phyloP scores from a whole-genome alignment of 1,140 invertebrate species.

The Cydia strobilella region DNA sequence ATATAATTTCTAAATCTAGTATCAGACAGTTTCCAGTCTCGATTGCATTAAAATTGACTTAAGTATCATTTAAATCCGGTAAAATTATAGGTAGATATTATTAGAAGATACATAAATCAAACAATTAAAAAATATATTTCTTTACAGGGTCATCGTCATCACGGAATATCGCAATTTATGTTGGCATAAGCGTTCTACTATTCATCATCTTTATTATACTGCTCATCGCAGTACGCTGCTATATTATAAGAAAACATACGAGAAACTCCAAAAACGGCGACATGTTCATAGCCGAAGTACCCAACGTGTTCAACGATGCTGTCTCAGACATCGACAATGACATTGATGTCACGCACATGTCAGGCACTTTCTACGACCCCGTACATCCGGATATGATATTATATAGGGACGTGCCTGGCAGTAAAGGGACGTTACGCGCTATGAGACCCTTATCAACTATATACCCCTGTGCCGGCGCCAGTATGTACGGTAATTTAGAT shows the following conservation, averaged over 20 bases:
- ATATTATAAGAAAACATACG: slow-evolving; percentile 50
- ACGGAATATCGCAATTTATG: slow-evolving; percentile 55
- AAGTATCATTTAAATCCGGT: neutral
- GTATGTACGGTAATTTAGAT: slow-evolving; percentile 76
- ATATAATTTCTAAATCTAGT: no score
- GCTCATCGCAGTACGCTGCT: slow-evolving; percentile 58
- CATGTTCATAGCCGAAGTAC: slow-evolving; percentile 76
- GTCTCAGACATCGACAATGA: slow-evolving; percentile 78
- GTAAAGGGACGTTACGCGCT: slow-evolving; percentile 60
- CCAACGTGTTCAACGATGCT: slow-evolving; percentile 74
- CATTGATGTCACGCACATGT: slow-evolving; percentile 72
- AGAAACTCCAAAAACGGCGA: slow-evolving; percentile 72
- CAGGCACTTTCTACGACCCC: slow-evolving; percentile 76
- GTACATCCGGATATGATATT: slow-evolving; percentile 76
- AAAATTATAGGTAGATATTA: neutral
- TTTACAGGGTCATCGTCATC: neutral
- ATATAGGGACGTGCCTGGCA: slow-evolving; percentile 66
- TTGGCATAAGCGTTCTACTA: slow-evolving; percentile 55
- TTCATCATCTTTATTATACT: slow-evolving; percentile 54
- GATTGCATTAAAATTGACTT: no score
- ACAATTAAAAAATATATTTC: neutral
- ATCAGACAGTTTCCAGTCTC: no score
- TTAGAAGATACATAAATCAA: neutral
- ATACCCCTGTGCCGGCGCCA: slow-evolving; percentile 66
- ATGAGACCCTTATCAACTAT: slow-evolving; percentile 74